phyloP scores from a whole-genome alignment of 2,113 vertebrate genomes.

The Cynocephalus volans region DNA sequence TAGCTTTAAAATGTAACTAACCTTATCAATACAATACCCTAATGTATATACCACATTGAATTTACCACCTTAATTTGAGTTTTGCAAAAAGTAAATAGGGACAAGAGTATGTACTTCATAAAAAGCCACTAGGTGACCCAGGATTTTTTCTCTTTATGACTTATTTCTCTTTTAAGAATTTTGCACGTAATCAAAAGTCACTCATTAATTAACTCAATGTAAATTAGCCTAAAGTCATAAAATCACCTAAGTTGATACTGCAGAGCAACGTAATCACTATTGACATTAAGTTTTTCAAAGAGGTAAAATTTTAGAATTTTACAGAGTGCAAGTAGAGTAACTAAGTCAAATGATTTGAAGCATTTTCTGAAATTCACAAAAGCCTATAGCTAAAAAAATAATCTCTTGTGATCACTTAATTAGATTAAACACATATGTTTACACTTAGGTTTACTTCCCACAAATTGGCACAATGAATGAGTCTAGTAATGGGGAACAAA shows the following conservation, averaged over 20 bases:
- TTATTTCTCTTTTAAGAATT: not conserved
- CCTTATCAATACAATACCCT: not conserved
- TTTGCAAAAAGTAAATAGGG: constrained; percentile 16
- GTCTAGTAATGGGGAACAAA: not conserved
- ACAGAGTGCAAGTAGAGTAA: not conserved
- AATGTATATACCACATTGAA: not conserved
- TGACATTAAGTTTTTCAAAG: constrained; percentile 20
- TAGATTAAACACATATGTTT: not conserved
- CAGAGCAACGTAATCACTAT: not conserved
- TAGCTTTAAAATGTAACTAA: constrained; percentile 2
- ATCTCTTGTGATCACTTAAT: not conserved
- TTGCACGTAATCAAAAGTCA: not conserved
- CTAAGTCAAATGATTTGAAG: not conserved
- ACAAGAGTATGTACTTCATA: not conserved
- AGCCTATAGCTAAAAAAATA: not conserved
- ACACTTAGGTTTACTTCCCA: constrained; percentile 22
- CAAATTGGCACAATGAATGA: constrained; percentile 33
- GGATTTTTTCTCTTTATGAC: constrained; percentile 10
- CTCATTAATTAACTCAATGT: not conserved
- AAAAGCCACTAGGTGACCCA: not conserved
- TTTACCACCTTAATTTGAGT: constrained; percentile 21
- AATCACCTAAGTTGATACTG: not conserved
- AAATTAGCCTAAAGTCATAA: constrained; percentile 18
- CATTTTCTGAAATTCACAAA: not conserved
- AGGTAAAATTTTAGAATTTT: not conserved